A percentile compares a stretch with the other conserved stretches of the same genome.
phyloP scores from a whole-genome alignment of 2,797 vertebrate species.

The Dryobates pubescens region DNA sequence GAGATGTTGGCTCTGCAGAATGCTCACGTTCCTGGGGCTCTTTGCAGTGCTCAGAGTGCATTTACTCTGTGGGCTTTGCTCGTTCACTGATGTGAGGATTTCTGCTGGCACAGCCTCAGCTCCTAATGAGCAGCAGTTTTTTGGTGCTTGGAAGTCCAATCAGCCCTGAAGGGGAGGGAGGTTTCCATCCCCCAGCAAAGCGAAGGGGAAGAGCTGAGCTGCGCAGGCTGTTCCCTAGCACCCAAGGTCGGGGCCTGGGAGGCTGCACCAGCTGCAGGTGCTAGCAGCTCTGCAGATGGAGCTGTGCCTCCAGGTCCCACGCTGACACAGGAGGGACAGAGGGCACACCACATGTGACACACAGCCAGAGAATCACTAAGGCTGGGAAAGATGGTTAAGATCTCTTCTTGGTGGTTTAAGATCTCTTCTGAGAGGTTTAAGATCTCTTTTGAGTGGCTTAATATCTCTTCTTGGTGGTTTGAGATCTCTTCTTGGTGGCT shows the following conservation, averaged over 20 bases:
- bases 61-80: not conserved
- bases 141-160: not conserved
- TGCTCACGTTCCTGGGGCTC: not conserved
- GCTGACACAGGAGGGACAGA: not conserved
- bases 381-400: no score
- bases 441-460: no score
- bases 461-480: no score
- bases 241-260: not conserved
- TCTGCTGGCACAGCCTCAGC: not conserved
- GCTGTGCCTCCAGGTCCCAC: not conserved
- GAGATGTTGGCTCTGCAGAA: not conserved
- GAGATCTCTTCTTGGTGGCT: no score
- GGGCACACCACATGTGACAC: not conserved
- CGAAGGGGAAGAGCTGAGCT: not conserved
- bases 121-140: not conserved
- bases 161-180: not conserved
- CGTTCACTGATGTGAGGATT: not conserved
- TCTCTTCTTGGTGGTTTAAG: no score
- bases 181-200: not conserved
- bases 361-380: no score
- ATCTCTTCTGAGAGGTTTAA: no score
- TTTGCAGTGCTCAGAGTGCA: not conserved
- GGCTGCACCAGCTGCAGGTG: fast-evolving
- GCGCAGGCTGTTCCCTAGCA: no score
- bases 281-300: not conserved